Percentiles rank a stretch among this genome's conserved stretches.
phyloP scores from a whole-genome alignment of 2,797 vertebrate species.

The Tadarida brasiliensis region DNA sequence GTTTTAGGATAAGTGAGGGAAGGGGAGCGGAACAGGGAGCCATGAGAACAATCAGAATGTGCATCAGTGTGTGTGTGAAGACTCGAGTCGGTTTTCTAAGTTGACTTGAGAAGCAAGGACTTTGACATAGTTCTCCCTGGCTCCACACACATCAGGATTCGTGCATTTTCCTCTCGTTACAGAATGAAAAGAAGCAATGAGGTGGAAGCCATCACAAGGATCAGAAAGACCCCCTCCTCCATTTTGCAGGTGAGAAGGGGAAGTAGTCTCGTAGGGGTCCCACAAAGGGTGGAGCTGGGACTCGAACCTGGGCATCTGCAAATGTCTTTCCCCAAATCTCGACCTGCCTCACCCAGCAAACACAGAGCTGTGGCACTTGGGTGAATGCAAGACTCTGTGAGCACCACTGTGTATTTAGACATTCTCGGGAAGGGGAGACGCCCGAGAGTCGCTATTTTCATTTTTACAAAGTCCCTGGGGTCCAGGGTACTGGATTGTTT shows the following conservation, averaged over 20 bases:
- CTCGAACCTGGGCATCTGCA: not conserved
- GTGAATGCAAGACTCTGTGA: slow-evolving; percentile 29
- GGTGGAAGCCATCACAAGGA: not conserved
- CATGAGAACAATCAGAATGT: not conserved
- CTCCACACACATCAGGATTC: not conserved
- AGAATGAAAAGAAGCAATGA: not conserved
- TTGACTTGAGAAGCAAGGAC: not conserved
- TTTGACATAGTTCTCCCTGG: not conserved
- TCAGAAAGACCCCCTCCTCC: not conserved
- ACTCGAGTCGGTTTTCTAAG: not conserved
- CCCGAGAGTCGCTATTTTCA: slow-evolving; percentile 54
- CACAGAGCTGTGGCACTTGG: not conserved
- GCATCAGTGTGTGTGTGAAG: not conserved
- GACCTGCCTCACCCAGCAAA: not conserved
- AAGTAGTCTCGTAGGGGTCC: not conserved
- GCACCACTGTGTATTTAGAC: slow-evolving; percentile 56
- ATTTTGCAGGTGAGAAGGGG: not conserved
- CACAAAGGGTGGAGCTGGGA: not conserved
- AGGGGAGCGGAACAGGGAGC: not conserved
- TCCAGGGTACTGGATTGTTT: not conserved
- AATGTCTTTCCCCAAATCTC: not conserved
- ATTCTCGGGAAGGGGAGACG: slow-evolving; percentile 17
- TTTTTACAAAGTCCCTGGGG: slow-evolving; percentile 55
- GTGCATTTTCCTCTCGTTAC: not conserved
- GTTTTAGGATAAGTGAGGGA: not conserved